These are phyloP conservation scores for Poeciliopsis gracilis DNA, from an alignment of 2,797 vertebrate genomes.

Conservation along the genomic window DNA sequence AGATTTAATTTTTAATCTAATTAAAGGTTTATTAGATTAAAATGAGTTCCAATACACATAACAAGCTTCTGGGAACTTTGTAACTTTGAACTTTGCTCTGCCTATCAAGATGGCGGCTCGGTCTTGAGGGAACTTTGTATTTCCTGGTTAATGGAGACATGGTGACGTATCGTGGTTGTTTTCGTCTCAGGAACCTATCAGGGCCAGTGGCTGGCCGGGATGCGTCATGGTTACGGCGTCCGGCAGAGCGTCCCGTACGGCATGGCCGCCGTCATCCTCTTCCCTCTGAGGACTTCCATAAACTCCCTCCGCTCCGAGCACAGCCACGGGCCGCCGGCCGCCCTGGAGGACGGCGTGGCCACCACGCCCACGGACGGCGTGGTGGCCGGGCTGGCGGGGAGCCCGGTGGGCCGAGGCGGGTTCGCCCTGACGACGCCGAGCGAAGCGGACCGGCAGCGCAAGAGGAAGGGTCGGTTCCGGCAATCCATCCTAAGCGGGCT, in stretches of 20 bases:
- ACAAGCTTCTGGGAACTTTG: too few species aligned
- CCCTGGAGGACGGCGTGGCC: slow-evolving; percentile 79
- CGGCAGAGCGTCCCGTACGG: slow-evolving; percentile 98
- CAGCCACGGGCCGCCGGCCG: slow-evolving; percentile 87
- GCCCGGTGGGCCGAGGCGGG: slow-evolving; percentile 91
- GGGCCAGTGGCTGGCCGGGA: slow-evolving; percentile 95
- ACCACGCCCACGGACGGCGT: slow-evolving; percentile 75
- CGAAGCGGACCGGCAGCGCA: slow-evolving; percentile 90
- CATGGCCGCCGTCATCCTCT: slow-evolving; percentile 98
- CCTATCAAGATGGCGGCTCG: too few species aligned
- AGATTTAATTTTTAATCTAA: too few species aligned
- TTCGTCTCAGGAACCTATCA: slow-evolving; percentile 90
- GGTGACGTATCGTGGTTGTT: not conserved
- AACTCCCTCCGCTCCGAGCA: slow-evolving; percentile 97
- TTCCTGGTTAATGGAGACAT: not conserved
- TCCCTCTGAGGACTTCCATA: slow-evolving; percentile 97
- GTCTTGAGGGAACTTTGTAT: too few species aligned
- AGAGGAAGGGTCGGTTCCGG: slow-evolving; percentile 94
- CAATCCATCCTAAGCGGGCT: slow-evolving; percentile 96
- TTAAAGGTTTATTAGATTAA: too few species aligned
- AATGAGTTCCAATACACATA: too few species aligned
- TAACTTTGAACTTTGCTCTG: too few species aligned
- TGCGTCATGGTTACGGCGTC: slow-evolving; percentile 97
- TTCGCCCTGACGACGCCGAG: slow-evolving; percentile 94
- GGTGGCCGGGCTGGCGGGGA: slow-evolving; percentile 81